These are phyloP conservation scores for Agrochola litura DNA, from an alignment of 2,888 invertebrate genomes.

Conservation along the genomic window DNA sequence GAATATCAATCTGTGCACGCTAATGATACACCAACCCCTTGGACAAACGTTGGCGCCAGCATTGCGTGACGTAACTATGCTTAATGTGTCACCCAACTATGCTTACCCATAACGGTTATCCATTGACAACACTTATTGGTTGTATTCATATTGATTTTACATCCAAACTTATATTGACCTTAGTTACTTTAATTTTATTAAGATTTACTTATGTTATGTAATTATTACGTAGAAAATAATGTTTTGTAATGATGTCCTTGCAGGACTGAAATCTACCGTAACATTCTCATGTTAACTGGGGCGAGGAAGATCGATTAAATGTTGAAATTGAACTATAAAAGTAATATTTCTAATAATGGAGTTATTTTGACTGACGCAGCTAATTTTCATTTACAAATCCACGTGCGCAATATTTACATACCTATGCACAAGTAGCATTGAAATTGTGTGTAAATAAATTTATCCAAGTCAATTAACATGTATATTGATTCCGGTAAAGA, in stretches of 20 bases:
- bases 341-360: not conserved
- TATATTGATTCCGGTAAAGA: slow-evolving; percentile 23
- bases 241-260: slow-evolving; percentile 13
- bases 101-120: not conserved
- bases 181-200: not conserved
- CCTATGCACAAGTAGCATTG: not conserved
- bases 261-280: slow-evolving; percentile 9
- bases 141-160: slow-evolving; percentile 3
- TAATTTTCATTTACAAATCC: not conserved
- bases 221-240: not conserved
- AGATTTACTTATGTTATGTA: not conserved
- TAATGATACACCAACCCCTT: slow-evolving; percentile 46
- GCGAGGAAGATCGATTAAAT: slow-evolving; percentile 33
- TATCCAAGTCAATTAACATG: slow-evolving; percentile 24
- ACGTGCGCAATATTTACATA: not conserved
- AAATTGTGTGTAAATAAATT: slow-evolving; percentile 24
- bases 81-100: no score
- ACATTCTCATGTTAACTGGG: slow-evolving; percentile 33
- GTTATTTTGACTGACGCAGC: not conserved
- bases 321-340: slow-evolving; percentile 2
- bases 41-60: slow-evolving; percentile 49
- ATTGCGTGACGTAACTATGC: slow-evolving; percentile 15
- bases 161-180: not conserved
- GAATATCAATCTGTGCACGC: slow-evolving; percentile 71
- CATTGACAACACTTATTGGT: not conserved